Percentiles rank a stretch among this genome's conserved stretches.
Evolutionary conservation across 1,140 invertebrate genomes (phyloP).

Genomic region (Eueides isabella): DNA sequence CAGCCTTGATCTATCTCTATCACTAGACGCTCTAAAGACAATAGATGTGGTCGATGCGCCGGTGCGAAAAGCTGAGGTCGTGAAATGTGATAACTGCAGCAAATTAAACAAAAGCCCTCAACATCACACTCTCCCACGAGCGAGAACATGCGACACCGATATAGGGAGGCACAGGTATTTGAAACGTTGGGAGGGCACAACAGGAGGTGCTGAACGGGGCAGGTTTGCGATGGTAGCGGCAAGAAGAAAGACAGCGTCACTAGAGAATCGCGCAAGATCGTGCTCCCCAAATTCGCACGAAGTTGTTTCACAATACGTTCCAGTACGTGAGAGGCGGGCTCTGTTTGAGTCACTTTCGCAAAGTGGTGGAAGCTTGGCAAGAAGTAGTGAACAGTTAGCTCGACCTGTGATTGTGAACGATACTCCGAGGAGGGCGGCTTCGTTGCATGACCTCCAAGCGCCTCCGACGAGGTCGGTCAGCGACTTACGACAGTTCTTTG

Average conservation of each 20-base stretch:
- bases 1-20: conserved; percentile 74
- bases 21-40: conserved; percentile 71
- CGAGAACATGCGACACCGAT: conserved; percentile 63
- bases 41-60: conserved; percentile 69
- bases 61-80: conserved; percentile 63
- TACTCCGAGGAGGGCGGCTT: conserved; percentile 68
- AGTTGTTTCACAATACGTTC: conserved; percentile 67
- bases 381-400: conserved; percentile 72
- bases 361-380: conserved; percentile 60
- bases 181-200: conserved; percentile 74
- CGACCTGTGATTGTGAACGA: conserved; percentile 51
- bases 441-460: conserved; percentile 71
- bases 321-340: conserved; percentile 67
- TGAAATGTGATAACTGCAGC: conserved; percentile 75
- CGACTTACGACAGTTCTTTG: conserved; percentile 75
- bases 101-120: conserved; percentile 65
- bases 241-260: conserved; percentile 65
- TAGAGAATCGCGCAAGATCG: conserved; percentile 71
- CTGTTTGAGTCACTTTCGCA: conserved; percentile 71
- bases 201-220: conserved; percentile 64
- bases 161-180: conserved; percentile 70
- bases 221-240: conserved; percentile 69
- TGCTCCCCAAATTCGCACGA: conserved; percentile 75
- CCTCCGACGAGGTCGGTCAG: conserved; percentile 74
- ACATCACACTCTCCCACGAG: conserved; percentile 72